Conservation (phyloP, 2,113 vertebrate species). For the Epinephelus moara region DNA sequence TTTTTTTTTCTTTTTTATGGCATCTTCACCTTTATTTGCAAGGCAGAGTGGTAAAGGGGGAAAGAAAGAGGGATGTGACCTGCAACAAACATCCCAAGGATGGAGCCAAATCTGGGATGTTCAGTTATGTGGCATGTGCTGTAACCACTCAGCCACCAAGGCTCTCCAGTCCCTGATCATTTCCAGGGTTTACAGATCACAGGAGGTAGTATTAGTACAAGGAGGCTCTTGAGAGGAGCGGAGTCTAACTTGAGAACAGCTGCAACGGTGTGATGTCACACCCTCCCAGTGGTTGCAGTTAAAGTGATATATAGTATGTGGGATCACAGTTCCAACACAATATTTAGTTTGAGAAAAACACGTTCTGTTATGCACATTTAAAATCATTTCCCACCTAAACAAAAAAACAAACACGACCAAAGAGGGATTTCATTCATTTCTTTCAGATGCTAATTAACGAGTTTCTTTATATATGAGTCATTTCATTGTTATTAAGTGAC, state of each 20-base stretch:
- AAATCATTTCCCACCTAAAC: not conserved
- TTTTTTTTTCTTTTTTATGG: too few species aligned
- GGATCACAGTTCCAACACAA: slow-evolving; percentile 16
- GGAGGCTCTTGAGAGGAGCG: not conserved
- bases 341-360: not conserved
- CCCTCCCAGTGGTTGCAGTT: not conserved
- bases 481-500: not conserved
- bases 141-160: too few species aligned
- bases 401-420: not conserved
- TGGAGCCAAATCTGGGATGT: too few species aligned
- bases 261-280: slow-evolving; percentile 26
- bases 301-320: not conserved
- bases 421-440: not conserved
- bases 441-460: not conserved
- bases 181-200: not conserved
- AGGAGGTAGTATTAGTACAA: not conserved
- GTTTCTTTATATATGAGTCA: not conserved
- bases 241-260: not conserved
- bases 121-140: too few species aligned
- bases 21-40: too few species aligned
- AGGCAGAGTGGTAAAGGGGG: too few species aligned
- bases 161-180: not conserved
- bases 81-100: too few species aligned
- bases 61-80: too few species aligned
- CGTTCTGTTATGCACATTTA: not conserved